phyloP scores from a whole-genome alignment of 92 coral and sea anemone genomes.

The Epizoanthus scotinus region DNA sequence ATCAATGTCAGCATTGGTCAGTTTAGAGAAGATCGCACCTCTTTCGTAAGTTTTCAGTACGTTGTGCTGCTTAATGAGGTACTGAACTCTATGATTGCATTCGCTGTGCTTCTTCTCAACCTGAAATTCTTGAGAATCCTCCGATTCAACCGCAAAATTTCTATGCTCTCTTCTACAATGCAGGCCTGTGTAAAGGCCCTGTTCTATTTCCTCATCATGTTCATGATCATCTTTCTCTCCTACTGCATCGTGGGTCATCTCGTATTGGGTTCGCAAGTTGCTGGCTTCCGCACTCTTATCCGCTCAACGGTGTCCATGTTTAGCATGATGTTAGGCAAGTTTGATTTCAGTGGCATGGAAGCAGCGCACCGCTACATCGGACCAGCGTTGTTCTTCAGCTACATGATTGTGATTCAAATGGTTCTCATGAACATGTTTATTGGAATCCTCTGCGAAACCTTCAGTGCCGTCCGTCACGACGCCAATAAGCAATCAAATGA shows the following conservation, averaged over 20 bases:
- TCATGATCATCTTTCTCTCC: constrained; percentile 68
- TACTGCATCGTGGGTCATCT: constrained; percentile 63
- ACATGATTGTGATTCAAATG: constrained; percentile 79
- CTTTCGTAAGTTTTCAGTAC: constrained; percentile 92
- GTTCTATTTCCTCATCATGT: constrained; percentile 68
- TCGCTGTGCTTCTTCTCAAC: constrained; percentile 70
- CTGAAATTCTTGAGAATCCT: constrained; percentile 85
- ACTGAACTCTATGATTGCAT: constrained; percentile 60
- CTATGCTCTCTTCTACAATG: constrained; percentile 73
- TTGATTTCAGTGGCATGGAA: constrained; percentile 65
- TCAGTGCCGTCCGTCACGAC: constrained; percentile 72
- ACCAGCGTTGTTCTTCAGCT: constrained; percentile 76
- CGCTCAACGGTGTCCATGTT: constrained; percentile 82
- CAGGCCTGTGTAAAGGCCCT: constrained; percentile 62
- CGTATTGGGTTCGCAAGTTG: constrained; percentile 64
- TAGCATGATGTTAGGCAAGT: constrained; percentile 85
- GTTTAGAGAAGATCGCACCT: constrained; percentile 64
- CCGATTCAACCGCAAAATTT: constrained; percentile 85
- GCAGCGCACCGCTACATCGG: constrained; percentile 68
- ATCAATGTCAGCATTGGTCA: constrained; percentile 57
- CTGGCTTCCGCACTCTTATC: constrained; percentile 71
- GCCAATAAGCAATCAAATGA: constrained; percentile 83
- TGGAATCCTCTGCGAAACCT: constrained; percentile 86
- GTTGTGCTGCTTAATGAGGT: constrained; percentile 76
- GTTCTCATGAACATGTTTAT: constrained; percentile 84